Base-by-base conservation (phyloP, 2,888 invertebrate genomes). In the Hymenopus coronatus region DNA sequence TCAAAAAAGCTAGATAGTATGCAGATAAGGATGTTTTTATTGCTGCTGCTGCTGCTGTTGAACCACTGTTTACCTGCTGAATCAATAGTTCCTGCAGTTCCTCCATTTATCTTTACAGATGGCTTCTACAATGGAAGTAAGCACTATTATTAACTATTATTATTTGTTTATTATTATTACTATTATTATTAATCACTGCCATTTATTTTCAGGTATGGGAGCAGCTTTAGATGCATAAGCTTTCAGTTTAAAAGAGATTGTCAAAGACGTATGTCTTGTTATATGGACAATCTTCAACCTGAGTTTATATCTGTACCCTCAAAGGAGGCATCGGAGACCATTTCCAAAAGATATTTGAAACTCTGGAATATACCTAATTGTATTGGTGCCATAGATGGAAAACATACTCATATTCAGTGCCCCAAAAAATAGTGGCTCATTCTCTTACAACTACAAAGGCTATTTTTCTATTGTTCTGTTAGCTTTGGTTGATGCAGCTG, bases 361-460 rank as follows among this genome's bases (percentile, higher is more conserved):
- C 20, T 88, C 9, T 88, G 85, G 88, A 88, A 88, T 85, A 27
- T 88, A 46, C 88, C 88, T 12, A 85, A 88, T 28, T 85, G 85
- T 40, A 25, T 30, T 70, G 84, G 84, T 20, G 27, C 33, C 7
- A 70, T 88, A 30, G 88, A 88, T 84, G 88, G 84, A 25, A 84
- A 83, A 27, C 85, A 85, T 27, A n/a, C 46, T 33, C 40, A 40
- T 8, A 85, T 85, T 15, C 20, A 85, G 27, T 54, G 81, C 6
- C 70, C n/a, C n/a, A n/a, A n/a, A n/a, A n/a, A n/a, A 84, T 25
- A 28, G 70, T 8, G 20, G 84, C 84, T n/a, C n/a, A n/a, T n/a
- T n/a, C n/a, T 88, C 3, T 27, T 84, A 15, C 25, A 88, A 88
- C 33, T 82, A 70, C 15, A 88, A 88, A n/a, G n/a, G n/a, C n/a